A percentile compares a stretch with the other conserved stretches of the same genome.
These are phyloP conservation scores for Sminthurides aquaticus DNA, from an alignment of 2,888 invertebrate species.

Conservation along the genomic window DNA sequence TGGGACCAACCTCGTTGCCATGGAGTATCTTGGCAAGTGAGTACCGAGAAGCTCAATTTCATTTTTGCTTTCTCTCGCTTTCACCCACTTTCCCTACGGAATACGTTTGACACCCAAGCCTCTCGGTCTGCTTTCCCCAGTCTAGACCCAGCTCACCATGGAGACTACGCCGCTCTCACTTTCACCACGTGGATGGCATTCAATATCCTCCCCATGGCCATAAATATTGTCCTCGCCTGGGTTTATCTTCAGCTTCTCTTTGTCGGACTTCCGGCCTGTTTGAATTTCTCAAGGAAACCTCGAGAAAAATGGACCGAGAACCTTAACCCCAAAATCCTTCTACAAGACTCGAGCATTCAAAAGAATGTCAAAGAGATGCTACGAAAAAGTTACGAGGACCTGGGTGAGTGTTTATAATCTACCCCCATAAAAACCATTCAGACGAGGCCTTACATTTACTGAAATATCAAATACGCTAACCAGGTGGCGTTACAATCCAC, in stretches of 20 bases:
- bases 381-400: constrained; percentile 25
- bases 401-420: constrained; percentile 30
- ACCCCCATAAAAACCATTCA: no score
- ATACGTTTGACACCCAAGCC: no score
- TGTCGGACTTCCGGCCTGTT: constrained; percentile 30
- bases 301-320: constrained; percentile 9
- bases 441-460: no score
- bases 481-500: constrained; percentile 52
- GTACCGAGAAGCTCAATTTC: no score
- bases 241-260: constrained; percentile 34
- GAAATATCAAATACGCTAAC: no score
- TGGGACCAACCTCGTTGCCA: constrained; percentile 37
- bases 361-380: constrained; percentile 25
- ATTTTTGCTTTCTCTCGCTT: no score
- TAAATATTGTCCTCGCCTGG: constrained; percentile 36
- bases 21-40: constrained; percentile 32
- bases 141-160: constrained; percentile 35
- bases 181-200: constrained; percentile 41
- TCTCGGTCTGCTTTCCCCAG: no score
- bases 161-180: constrained; percentile 31
- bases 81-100: no score
- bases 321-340: constrained; percentile 20
- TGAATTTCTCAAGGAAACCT: constrained; percentile 13
- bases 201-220: constrained; percentile 34
- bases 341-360: background rate